Base-by-base conservation (phyloP, 92 coral and sea anemone species). In the Palythoa caribaeorum region DNA sequence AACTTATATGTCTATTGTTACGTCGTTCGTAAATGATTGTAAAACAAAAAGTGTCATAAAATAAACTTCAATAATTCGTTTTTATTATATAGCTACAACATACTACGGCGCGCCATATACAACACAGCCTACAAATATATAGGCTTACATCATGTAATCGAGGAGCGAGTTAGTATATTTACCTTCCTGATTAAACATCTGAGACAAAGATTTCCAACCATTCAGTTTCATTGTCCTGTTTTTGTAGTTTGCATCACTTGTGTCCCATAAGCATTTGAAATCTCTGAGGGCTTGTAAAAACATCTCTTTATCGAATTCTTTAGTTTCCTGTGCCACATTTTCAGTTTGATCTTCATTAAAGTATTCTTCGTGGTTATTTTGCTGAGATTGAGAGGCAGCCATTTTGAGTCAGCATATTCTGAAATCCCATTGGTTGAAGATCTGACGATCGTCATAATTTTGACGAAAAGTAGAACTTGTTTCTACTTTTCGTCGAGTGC, bases 21-120 rank as follows among this genome's bases (percentile, higher is more conserved):
- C 70, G 70, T 63, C 70, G 70, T 63, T 63, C 70, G 70, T 63
- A 63, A 63, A 63, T 63, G 70, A 63, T 63, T 63, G 70, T 63
- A 63, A 63, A 63, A 63, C 70, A 63, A 63, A 63, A 63, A 19
- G 70, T 63, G 70, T 63, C 35, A 17, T 63, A 63, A 63, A 63
- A 63, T 63, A 63, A 63, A 63, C 70, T 63, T 63, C 70, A 63
- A 63, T 63, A 63, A 63, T 63, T 63, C 70, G 70, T 63, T 63
- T 63, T 63, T 17, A 63, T 63, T 63, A 63, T 63, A 63, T 63
- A 63, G 70, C 70, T 63, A 63, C 70, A 63, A 62, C 63, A 16
- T 44, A 44, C 50, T 44, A 44, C 50, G 50, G 50, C 50, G 50
- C 50, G 50, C 63, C 63, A 57, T 57, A 57, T 57, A 57, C 63